Conservation (phyloP, 2,888 invertebrate species). For the Hypolimnas misippus region DNA sequence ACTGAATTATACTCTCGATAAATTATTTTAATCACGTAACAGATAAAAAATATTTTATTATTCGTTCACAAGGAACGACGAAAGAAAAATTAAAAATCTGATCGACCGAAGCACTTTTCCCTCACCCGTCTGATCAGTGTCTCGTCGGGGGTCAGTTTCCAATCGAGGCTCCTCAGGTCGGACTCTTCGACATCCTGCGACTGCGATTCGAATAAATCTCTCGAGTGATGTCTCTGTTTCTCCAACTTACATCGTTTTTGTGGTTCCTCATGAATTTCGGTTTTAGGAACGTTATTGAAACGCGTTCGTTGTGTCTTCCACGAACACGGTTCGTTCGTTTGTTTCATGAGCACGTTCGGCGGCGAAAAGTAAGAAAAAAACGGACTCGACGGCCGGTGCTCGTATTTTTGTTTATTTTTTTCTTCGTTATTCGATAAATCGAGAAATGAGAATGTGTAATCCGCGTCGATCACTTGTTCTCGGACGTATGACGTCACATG, state of each 20-base stretch:
- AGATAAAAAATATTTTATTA: constrained; percentile 42
- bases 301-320: constrained; percentile 63
- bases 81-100: constrained; percentile 56
- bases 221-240: constrained; percentile 59
- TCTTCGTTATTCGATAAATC: constrained; percentile 61
- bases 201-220: constrained; percentile 73
- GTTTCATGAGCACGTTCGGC: constrained; percentile 54
- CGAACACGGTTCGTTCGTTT: constrained; percentile 49
- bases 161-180: constrained; percentile 56
- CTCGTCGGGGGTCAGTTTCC: constrained; percentile 69
- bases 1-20: constrained; percentile 49
- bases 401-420: constrained; percentile 60
- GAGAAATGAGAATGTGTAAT: constrained; percentile 71
- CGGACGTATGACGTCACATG: constrained; percentile 64
- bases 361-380: constrained; percentile 74
- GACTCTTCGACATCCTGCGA: constrained; percentile 64
- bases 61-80: background rate
- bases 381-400: constrained; percentile 61
- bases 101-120: constrained; percentile 68
- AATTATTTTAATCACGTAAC: constrained; percentile 31
- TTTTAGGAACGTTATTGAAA: constrained; percentile 43
- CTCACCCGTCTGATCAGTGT: constrained; percentile 66
- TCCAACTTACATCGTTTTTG: constrained; percentile 46
- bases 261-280: constrained; percentile 37
- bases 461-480: constrained; percentile 67